Percentiles rank a stretch among this genome's conserved stretches.
Evolutionary conservation across 2,797 vertebrate species (phyloP).

Genomic region (Sciurus vulgaris): DNA sequence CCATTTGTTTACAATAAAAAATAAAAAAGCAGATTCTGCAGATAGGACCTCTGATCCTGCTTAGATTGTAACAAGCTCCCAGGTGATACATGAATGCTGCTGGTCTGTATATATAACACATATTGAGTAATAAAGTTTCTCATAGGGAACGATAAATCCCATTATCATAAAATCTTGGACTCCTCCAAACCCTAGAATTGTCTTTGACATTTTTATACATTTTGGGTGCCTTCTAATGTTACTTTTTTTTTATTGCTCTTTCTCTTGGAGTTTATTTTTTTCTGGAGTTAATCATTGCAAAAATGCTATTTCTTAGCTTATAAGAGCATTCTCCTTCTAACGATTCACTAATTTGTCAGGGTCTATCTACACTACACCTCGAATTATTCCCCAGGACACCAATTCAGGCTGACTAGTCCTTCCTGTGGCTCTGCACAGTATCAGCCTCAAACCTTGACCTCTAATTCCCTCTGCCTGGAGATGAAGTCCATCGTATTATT

Average conservation of each 20-base stretch:
- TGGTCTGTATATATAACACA: neutral
- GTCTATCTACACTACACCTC: neutral
- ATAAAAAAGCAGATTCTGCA: neutral
- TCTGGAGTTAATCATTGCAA: neutral
- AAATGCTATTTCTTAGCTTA: neutral
- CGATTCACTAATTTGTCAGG: neutral
- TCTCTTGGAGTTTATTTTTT: neutral
- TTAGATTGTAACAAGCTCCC: neutral
- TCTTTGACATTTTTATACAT: neutral
- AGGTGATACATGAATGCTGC: neutral
- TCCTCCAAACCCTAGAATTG: neutral
- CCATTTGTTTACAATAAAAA: too few relatives aligned
- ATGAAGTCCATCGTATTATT: neutral
- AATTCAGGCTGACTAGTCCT: neutral
- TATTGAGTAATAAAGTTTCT: neutral
- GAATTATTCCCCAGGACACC: neutral
- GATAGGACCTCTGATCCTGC: neutral
- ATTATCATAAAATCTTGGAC: neutral
- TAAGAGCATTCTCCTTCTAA: neutral
- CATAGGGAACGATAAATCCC: neutral
- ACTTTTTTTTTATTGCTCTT: neutral
- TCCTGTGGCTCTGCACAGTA: neutral
- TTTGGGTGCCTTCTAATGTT: neutral
- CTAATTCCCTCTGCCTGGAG: neutral
- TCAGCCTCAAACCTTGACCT: neutral